These are phyloP conservation scores for Chrysolina oricalcia DNA, from an alignment of 2,888 invertebrate genomes.

Conservation along the genomic window DNA sequence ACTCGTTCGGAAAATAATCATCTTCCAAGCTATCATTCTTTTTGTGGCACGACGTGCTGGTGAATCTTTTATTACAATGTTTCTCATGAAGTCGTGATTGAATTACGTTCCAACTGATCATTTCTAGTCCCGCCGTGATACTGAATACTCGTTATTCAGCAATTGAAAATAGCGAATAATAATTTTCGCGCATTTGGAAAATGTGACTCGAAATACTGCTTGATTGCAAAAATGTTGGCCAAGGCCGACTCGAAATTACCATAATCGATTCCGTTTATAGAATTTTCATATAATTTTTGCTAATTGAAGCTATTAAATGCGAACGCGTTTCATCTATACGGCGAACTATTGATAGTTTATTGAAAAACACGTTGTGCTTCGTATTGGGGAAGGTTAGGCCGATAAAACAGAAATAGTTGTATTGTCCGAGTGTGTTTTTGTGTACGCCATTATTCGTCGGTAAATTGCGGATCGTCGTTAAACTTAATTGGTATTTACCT, in stretches of 20 bases:
- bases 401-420: neutral
- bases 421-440: conserved; percentile 4
- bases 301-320: conserved; percentile 36
- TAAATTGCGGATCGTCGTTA: conserved; percentile 11
- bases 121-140: neutral
- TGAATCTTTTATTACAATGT: neutral
- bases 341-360: conserved; percentile 34
- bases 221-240: conserved; percentile 31
- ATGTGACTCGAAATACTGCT: neutral
- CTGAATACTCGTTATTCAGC: neutral
- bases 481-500: conserved; percentile 10
- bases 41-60: too few relatives aligned
- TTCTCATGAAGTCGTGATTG: neutral
- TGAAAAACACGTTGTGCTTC: conserved; percentile 29
- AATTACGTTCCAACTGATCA: neutral
- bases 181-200: conserved; percentile 5
- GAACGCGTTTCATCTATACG: conserved; percentile 25
- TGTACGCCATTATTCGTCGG: neutral
- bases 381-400: conserved; percentile 9
- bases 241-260: conserved; percentile 44
- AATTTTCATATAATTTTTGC: conserved; percentile 43
- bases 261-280: conserved; percentile 42
- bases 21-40: too few relatives aligned
- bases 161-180: neutral
- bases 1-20: too few relatives aligned